These are phyloP conservation scores for Gerris lacustris DNA, from an alignment of 2,888 invertebrate genomes.

Conservation along the genomic window DNA sequence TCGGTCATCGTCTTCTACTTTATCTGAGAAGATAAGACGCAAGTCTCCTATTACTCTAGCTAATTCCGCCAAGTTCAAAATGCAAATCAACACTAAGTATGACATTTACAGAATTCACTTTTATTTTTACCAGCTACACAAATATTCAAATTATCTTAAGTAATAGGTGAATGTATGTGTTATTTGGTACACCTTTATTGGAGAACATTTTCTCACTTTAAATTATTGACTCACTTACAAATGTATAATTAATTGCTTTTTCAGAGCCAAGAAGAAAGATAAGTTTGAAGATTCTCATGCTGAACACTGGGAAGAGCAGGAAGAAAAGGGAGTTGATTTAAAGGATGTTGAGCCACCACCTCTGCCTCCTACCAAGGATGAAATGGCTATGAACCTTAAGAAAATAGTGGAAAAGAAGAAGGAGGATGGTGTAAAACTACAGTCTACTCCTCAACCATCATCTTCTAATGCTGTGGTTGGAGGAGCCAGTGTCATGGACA, in stretches of 20 bases:
- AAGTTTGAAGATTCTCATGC: conserved; percentile 41
- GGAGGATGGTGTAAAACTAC: conserved; percentile 17
- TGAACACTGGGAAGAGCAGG: conserved; percentile 36
- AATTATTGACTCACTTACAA: too few relatives aligned
- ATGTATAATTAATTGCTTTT: not conserved
- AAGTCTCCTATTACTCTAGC: not conserved
- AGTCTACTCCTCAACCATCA: conserved; percentile 15
- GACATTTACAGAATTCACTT: not conserved
- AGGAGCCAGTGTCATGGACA: conserved; percentile 25
- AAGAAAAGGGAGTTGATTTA: conserved; percentile 35
- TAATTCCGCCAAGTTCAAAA: not conserved
- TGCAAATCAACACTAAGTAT: not conserved
- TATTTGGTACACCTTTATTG: too few relatives aligned
- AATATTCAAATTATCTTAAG: too few relatives aligned
- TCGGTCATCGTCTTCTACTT: not conserved
- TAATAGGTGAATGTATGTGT: too few relatives aligned
- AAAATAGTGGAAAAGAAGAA: conserved; percentile 29
- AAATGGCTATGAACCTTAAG: conserved; percentile 26
- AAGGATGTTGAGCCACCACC: conserved; percentile 25
- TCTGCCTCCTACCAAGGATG: conserved; percentile 23
- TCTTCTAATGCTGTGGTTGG: conserved; percentile 13
- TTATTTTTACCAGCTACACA: too few relatives aligned
- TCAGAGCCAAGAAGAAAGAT: conserved; percentile 42
- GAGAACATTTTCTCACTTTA: too few relatives aligned
- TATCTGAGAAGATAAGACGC: not conserved